Evolutionary conservation across 2,113 vertebrate species (phyloP), one percentile per base, ranked within the genome.

Genomic region (Muntiacus reevesi): DNA sequence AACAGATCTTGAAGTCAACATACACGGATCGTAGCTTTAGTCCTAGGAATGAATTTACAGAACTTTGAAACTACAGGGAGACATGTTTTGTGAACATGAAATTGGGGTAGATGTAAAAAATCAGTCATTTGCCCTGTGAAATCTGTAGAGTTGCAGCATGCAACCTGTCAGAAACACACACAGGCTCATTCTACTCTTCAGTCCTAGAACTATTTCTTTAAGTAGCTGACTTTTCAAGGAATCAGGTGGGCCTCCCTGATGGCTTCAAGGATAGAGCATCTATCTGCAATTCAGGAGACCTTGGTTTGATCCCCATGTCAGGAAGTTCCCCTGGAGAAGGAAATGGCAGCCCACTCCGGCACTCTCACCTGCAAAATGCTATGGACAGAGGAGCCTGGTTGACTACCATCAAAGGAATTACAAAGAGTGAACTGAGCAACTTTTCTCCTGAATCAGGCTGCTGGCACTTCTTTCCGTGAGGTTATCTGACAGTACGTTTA

Each of bases 1-100:
- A 57, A 57, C 55, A 57, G 21, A 57, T 23, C 55, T 10, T 23
- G 0, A 25, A 57, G 55, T 57, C 21, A 71, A 36, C 9, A 71
- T 71, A 11, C 9, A 36, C 0, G 0, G n/a, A 71, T 36, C 2
- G 0, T 71, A 71, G 64, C 19, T 71, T 71, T 36, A 21, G 64
- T 71, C 64, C 64, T 36, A 71, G 64, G n/a, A 71, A 21, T 71
- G 19, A 36, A 71, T 71, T 71, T 71, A 71, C 64, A 71, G n/a
- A 71, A 9, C 64, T 71, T 71, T 12, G 64, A 71, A 71, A 71
- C 64, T 23, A 71, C n/a, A 71, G 17, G 17, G n/a, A 71, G 17
- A 71, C 1, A 1, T 71, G 64, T 71, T 71, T 71, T 71, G n/a
- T 71, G 64, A 71, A 71, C 17, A 4, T 71, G 64, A 17, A 36